Evolutionary conservation across 1,140 invertebrate species (phyloP).

Genomic region (Drosophila mojavensis): DNA sequence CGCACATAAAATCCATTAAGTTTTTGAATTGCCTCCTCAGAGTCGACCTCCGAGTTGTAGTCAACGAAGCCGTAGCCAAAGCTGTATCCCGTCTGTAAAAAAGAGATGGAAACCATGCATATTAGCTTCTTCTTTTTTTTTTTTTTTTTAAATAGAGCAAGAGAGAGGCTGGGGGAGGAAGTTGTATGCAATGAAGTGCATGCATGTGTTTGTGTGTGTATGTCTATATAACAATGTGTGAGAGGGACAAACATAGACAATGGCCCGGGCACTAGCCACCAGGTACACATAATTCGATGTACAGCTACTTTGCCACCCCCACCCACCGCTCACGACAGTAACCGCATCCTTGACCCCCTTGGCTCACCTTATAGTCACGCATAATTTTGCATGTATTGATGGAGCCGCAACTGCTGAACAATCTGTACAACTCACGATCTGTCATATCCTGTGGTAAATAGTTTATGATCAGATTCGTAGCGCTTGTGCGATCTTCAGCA

Average conservation of each 20-base stretch:
- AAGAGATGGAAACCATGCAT: not conserved
- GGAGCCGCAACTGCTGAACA: constrained; percentile 94
- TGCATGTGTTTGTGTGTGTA: not conserved
- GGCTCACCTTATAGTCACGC: constrained; percentile 92
- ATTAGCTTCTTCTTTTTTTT: too few species aligned
- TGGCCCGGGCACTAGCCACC: too few species aligned
- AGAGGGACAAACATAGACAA: constrained; percentile 12
- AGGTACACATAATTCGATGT: not conserved
- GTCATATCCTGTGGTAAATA: constrained; percentile 97
- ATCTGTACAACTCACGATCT: constrained; percentile 94
- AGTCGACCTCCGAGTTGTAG: constrained; percentile 92
- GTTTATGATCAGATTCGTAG: constrained; percentile 96
- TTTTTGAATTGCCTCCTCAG: constrained; percentile 91
- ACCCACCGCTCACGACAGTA: not conserved
- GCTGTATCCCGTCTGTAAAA: constrained; percentile 94
- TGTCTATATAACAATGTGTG: constrained; percentile 26
- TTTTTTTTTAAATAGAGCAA: not conserved
- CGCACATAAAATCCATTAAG: constrained; percentile 95
- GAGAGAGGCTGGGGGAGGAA: constrained; percentile 1
- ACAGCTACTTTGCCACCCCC: not conserved
- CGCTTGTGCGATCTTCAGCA: constrained; percentile 53
- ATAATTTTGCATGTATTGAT: constrained; percentile 96
- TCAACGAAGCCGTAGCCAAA: constrained; percentile 99
- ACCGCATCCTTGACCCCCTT: not conserved
- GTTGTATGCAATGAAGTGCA: constrained; percentile 3